A percentile compares a stretch with the other conserved stretches of the same genome.
Conservation (phyloP, 2,797 vertebrate species). For the Mormyrops attenuatus region DNA sequence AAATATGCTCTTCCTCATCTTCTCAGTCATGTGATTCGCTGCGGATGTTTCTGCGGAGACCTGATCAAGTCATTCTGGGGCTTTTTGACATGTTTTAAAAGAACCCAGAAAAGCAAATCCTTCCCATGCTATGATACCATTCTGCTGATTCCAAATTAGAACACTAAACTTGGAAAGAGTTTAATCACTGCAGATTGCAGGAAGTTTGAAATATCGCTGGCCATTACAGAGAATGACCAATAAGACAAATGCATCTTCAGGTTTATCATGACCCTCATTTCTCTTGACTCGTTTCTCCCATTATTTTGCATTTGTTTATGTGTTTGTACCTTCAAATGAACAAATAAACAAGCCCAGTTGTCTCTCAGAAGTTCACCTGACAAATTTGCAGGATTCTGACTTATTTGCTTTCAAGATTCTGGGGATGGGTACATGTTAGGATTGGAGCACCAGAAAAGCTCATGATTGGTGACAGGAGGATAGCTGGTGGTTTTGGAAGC, state of each 20-base stretch:
- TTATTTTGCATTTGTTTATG: neutral
- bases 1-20: conserved; percentile 21
- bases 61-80: neutral
- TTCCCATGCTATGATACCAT: conserved; percentile 13
- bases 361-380: neutral
- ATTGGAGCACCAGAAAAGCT: neutral
- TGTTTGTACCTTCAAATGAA: neutral
- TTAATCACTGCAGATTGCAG: neutral
- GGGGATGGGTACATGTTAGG: neutral
- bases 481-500: neutral
- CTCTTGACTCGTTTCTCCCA: neutral
- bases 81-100: conserved; percentile 26
- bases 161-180: neutral
- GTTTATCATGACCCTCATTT: neutral
- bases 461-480: neutral
- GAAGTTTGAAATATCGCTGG: neutral
- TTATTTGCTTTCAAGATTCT: neutral
- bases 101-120: conserved; percentile 47
- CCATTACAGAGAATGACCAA: neutral
- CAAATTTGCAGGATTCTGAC: neutral
- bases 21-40: neutral
- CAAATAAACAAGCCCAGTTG: neutral
- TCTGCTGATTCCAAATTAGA: conserved; percentile 4
- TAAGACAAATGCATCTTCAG: neutral
- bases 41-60: neutral